phyloP scores from a whole-genome alignment of 2,888 invertebrate genomes.

The Lepidocyrtinus sp. region DNA sequence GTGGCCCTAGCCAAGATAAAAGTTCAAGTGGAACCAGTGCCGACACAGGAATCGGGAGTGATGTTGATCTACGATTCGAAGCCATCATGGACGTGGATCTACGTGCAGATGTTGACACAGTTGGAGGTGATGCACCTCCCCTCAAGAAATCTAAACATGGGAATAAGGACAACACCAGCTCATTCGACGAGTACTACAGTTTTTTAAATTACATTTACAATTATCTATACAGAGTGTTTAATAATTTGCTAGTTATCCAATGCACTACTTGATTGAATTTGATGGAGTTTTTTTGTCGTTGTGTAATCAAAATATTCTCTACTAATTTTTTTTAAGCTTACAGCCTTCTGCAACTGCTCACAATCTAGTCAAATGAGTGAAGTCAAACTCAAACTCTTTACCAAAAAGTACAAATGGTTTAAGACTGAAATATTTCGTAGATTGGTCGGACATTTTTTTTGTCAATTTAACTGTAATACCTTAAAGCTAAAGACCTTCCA shows the following conservation, averaged over 20 bases:
- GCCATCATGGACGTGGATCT: slow-evolving; percentile 25
- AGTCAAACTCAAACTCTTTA: no score
- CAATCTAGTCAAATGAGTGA: slow-evolving; percentile 48
- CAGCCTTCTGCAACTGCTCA: no score
- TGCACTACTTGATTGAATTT: no score
- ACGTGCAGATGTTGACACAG: neutral
- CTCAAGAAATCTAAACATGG: slow-evolving; percentile 55
- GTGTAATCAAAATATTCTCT: no score
- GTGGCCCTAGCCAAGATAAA: neutral
- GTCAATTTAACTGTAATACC: slow-evolving; percentile 37
- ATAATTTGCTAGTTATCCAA: no score
- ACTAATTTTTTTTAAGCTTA: no score
- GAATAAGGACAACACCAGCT: slow-evolving; percentile 33
- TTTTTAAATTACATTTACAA: slow-evolving; percentile 62
- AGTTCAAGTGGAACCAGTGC: neutral
- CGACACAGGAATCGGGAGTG: neutral
- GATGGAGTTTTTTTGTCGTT: no score
- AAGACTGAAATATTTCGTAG: slow-evolving; percentile 34
- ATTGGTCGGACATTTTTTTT: slow-evolving; percentile 31
- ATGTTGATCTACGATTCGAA: slow-evolving; percentile 55
- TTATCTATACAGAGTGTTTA: no score
- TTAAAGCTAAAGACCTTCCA: slow-evolving; percentile 33
- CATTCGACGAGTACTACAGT: slow-evolving; percentile 68
- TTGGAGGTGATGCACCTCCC: slow-evolving; percentile 53
- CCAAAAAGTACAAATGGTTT: slow-evolving; percentile 23